These are phyloP conservation scores for Drosophila subpulchrella DNA, from an alignment of 1,140 invertebrate species.

Conservation along the genomic window DNA sequence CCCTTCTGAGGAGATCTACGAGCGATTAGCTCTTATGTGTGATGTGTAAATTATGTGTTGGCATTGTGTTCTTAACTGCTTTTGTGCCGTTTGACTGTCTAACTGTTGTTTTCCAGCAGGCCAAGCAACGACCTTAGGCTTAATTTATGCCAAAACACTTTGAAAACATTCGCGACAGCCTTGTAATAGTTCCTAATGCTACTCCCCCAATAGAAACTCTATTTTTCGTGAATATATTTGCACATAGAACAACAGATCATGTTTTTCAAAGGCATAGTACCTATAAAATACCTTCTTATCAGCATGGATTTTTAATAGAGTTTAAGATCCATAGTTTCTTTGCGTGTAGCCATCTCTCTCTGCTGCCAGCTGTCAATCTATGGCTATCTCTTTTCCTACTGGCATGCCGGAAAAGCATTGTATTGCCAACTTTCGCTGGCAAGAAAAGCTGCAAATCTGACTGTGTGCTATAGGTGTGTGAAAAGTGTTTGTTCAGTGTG, in stretches of 20 bases:
- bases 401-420: constrained; percentile 59
- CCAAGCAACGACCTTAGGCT: constrained; percentile 54
- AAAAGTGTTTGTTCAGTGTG: constrained; percentile 42
- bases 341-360: constrained; percentile 5
- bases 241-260: not conserved
- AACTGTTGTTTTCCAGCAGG: constrained; percentile 47
- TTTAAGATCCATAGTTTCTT: not conserved
- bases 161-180: constrained; percentile 24
- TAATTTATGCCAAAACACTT: constrained; percentile 56
- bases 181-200: constrained; percentile 51
- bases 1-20: constrained; percentile 22
- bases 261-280: too few relatives aligned
- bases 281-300: too few relatives aligned
- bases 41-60: constrained; percentile 54
- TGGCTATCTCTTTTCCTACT: constrained; percentile 35
- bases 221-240: constrained; percentile 11
- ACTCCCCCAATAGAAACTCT: constrained; percentile 31
- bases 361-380: constrained; percentile 35
- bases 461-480: constrained; percentile 21
- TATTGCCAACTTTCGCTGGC: constrained; percentile 60
- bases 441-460: constrained; percentile 44
- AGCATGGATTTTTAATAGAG: too few relatives aligned
- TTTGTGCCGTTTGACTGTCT: constrained; percentile 50
- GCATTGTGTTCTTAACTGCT: constrained; percentile 58
- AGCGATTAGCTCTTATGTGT: constrained; percentile 30